Evolutionary conservation across 2,113 vertebrate species (phyloP).

Genomic region (Pionites leucogaster): DNA sequence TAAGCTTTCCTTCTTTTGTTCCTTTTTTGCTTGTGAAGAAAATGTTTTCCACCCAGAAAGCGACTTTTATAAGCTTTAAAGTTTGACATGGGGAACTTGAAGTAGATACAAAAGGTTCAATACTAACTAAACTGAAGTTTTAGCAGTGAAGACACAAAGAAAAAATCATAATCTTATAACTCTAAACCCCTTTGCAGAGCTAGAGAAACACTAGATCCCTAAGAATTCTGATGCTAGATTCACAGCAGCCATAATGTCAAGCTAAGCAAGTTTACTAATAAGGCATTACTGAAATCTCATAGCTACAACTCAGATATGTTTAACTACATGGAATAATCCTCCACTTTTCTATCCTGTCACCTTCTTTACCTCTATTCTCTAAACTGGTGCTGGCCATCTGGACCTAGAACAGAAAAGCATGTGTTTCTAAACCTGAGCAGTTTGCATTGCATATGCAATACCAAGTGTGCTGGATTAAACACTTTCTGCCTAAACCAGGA

Average conservation of each 20-base stretch:
- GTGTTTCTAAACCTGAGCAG: accelerated
- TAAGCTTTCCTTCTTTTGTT: constrained; percentile 63
- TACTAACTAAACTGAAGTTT: neutral
- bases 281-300: neutral
- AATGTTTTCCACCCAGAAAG: neutral
- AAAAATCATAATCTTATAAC: neutral
- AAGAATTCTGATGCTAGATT: neutral
- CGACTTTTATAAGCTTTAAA: neutral
- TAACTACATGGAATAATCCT: neutral
- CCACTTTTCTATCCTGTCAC: neutral
- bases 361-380: neutral
- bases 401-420: neutral
- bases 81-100: neutral
- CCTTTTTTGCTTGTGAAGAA: neutral
- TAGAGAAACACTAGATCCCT: neutral
- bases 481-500: neutral
- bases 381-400: neutral
- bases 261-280: neutral
- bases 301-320: neutral
- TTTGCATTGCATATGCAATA: neutral
- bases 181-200: neutral
- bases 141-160: neutral
- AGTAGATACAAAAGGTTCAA: neutral
- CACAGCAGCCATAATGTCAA: neutral
- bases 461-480: neutral